Evolutionary conservation across 2,888 invertebrate genomes (phyloP), one percentile per base, ranked within the genome.

Genomic region (Amblyjoppa fuscipennis): DNA sequence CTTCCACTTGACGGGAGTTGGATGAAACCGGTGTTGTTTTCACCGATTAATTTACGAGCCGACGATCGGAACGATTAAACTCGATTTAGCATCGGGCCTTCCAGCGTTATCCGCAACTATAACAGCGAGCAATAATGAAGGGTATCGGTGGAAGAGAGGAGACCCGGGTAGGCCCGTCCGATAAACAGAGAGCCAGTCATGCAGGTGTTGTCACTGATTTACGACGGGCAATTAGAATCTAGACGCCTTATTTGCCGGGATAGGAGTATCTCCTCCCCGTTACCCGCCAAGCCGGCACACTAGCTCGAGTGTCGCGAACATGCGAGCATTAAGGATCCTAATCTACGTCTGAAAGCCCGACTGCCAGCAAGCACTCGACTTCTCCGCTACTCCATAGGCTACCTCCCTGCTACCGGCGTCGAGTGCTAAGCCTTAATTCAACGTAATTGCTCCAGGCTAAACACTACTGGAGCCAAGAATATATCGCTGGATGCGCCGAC

Each of bases 131-230:
- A 59, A 59, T 64, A 64, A 64, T 28, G 25, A 31, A 31, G 31
- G 64, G 64, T 28, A 34, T 64, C 13, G 16, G 34, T 34, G 25
- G 68, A n/a, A 25, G 38, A 51, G 78, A 70, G 31, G 45, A 59
- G 77, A 71, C 79, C 53, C 56, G 79, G 64, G 81, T 13, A 66
- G 66, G 41, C 59, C 89, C 89, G 88, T 89, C 90, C 91, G 91
- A 93, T 93, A 93, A 93, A 93, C 92, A 93, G 92, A 90, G 81
- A 89, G 88, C 89, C 89, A 90, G 90, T 91, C 88, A 91, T 92
- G 93, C 94, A 94, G 93, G 93, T 94, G 94, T 93, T 94, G 94
- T 94, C 93, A 91, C 91, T 94, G 94, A 94, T 94, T 94, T 94
- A 94, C 93, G 92, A 88, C 84, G 82, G 92, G 94, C 92, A 94